Conservation (phyloP, 2,797 vertebrate species). For the Mycteria americana region DNA sequence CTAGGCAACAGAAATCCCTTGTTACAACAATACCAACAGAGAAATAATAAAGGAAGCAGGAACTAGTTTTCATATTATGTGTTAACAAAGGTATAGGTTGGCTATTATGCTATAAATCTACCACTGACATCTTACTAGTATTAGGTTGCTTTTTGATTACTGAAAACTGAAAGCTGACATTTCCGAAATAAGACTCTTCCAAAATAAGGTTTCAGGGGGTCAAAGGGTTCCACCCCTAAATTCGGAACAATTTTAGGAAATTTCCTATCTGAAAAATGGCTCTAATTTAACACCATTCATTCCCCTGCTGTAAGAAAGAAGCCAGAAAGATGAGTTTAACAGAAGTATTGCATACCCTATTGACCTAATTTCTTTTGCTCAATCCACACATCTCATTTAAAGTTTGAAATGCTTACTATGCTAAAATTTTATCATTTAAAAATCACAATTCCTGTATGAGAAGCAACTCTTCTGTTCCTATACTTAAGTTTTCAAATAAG, state of each 20-base stretch:
- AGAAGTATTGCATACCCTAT: not conserved
- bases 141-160: not conserved
- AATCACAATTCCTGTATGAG: not conserved
- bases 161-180: not conserved
- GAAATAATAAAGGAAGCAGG: not conserved
- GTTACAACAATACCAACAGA: accelerated
- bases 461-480: not conserved
- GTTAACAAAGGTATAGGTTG: not conserved
- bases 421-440: not conserved
- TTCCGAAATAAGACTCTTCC: not conserved
- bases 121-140: not conserved
- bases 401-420: not conserved
- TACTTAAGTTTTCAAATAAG: not conserved
- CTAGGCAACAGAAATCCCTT: not conserved
- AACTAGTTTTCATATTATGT: not conserved
- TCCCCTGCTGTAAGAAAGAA: not conserved
- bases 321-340: not conserved
- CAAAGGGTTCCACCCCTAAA: not conserved
- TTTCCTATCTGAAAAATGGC: not conserved
- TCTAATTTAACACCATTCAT: not conserved
- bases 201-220: not conserved
- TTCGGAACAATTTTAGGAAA: not conserved
- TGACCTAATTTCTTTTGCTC: not conserved
- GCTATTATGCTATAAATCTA: not conserved
- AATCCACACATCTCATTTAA: not conserved